Percentiles rank a stretch among this genome's conserved stretches.
Evolutionary conservation across 2,888 invertebrate genomes (phyloP).

Genomic region (Cataglyphis altisquamis): DNA sequence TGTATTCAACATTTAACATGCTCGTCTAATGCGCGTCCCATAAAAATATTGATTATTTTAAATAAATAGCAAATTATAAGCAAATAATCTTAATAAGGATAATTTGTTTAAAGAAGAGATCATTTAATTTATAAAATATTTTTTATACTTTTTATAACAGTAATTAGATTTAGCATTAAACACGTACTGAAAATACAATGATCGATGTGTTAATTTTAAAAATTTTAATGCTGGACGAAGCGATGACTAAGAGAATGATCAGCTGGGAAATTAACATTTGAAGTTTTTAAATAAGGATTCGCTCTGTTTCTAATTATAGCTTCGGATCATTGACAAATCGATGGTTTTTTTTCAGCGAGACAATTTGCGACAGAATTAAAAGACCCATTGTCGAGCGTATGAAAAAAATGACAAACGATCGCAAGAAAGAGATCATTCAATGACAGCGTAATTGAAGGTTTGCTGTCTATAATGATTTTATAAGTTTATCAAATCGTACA

Average conservation of each 20-base stretch:
- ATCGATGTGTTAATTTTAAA: background rate
- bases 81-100: background rate
- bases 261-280: conserved; percentile 24
- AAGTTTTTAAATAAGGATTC: background rate
- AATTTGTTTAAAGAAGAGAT: background rate
- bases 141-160: background rate
- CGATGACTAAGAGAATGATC: background rate
- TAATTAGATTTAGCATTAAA: background rate
- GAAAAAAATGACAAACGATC: background rate
- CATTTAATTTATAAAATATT: background rate
- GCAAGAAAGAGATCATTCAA: conserved; percentile 14
- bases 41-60: background rate
- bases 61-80: background rate
- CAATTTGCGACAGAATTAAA: conserved; percentile 15
- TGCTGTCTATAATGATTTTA: conserved; percentile 15
- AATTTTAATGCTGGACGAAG: background rate
- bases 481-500: conserved; percentile 14
- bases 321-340: background rate
- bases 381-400: background rate
- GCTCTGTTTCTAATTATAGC: conserved; percentile 44
- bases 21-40: background rate
- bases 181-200: background rate
- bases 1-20: background rate
- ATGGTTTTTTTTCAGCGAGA: conserved; percentile 12
- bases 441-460: conserved; percentile 17